Base-by-base conservation (phyloP, 2,113 vertebrate genomes). In the Acanthisitta chloris region DNA sequence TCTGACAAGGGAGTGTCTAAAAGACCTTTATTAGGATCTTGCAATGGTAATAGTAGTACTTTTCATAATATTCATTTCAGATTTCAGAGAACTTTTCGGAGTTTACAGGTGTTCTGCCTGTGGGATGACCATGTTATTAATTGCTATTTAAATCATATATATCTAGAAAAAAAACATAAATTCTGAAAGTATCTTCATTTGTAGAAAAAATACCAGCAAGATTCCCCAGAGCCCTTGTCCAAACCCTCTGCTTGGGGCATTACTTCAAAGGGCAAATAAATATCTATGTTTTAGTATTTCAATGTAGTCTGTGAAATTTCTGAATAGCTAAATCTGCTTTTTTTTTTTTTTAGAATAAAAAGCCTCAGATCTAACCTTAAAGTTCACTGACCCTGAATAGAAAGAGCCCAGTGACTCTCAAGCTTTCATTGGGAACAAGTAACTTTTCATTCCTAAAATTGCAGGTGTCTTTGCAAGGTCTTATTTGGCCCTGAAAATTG, bases 401-500 rank as follows among this genome's bases (percentile, higher is more conserved):
- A 72, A 72, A 55, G 54, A 93, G 15, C 33, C 81, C 4, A 1
- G 33, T 83, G 43, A 9, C 28, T 67, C 10, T 73, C 55, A 67
- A 26, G 26, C 49, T 83, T 88, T 62, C 57, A 40, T 3, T 58
- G 19, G 72, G 51, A 92, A 62, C 38, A 46, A 55, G 9, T 8
- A 81, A 36, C 34, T n/a, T 73, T 86, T 74, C 81, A 34, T 80
- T 73, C 74, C 83, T 61, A 86, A 88, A 86, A 88, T 58, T 17
- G 94, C 92, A 90, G 95, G 83, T 95, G 76, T 58, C 80, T 78
- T 83, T 93, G 51, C 48, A 93, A 61, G 59, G 55, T 81, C 59
- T 70, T 34, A 54, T 38, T 90, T 90, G 70, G 48, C 72, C 84
- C 77, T 84, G 80, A 58, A 78, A 81, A 42, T 69, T 57, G 20